Evolutionary conservation across 2,113 vertebrate species (phyloP).

Genomic region (Ophthalmolycus amberensis): DNA sequence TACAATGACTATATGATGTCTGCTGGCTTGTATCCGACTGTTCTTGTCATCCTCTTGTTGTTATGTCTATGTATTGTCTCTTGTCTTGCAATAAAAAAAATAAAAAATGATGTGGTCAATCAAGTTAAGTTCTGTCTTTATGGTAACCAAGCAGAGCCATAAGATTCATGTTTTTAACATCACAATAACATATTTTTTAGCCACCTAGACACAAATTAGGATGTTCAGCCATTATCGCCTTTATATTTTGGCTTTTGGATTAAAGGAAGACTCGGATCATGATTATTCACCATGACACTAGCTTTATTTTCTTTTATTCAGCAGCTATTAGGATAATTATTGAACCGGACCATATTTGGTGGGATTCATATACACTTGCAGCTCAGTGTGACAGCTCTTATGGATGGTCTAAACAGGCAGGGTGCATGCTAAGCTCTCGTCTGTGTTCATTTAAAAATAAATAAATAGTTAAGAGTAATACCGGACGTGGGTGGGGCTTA

Average conservation of each 20-base stretch:
- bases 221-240: background rate
- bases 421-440: background rate
- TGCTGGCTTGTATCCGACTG: no score
- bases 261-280: background rate
- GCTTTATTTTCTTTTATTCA: background rate
- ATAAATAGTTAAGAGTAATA: no score
- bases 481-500: no score
- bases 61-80: no score
- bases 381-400: background rate
- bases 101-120: background rate
- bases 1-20: no score
- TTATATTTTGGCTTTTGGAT: background rate
- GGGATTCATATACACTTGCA: background rate
- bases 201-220: background rate
- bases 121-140: background rate
- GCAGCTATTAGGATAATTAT: background rate
- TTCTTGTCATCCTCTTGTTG: no score
- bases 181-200: background rate
- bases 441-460: background rate
- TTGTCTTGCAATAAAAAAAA: no score
- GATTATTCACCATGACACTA: conserved; percentile 4
- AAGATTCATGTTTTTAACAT: background rate
- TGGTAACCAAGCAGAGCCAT: no score
- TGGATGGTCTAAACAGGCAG: background rate
- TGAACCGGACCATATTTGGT: background rate